Conservation (phyloP, 2,113 vertebrate species). For the Pluvialis apricaria region DNA sequence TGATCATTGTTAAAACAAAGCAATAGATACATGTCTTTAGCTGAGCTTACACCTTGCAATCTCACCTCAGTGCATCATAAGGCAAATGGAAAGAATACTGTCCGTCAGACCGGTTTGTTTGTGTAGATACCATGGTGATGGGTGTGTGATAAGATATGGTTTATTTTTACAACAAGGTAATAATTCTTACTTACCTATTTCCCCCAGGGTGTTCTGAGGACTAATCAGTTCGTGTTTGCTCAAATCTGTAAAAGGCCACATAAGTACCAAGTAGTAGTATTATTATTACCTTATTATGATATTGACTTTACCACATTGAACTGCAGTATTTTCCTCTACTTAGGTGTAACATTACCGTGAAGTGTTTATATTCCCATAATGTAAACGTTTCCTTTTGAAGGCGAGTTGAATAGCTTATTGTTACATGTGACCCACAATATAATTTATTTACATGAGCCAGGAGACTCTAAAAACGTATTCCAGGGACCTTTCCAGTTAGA, state of each 20-base stretch:
- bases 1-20: background rate
- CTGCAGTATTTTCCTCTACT: conserved; percentile 15
- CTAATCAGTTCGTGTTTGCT: conserved; percentile 49
- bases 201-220: background rate
- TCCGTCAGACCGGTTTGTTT: background rate
- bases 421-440: background rate
- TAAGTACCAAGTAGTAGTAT: conserved; percentile 12
- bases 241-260: conserved; percentile 38
- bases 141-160: background rate
- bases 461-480: conserved; percentile 33
- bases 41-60: background rate
- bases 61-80: background rate
- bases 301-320: conserved; percentile 37
- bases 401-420: background rate
- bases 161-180: conserved; percentile 50
- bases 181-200: conserved; percentile 38
- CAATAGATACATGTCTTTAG: background rate
- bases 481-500: conserved; percentile 5
- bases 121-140: conserved; percentile 19
- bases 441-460: conserved; percentile 41
- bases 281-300: conserved; percentile 37
- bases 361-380: conserved; percentile 52
- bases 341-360: background rate
- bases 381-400: conserved; percentile 38
- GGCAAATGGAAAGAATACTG: background rate